phyloP scores from a whole-genome alignment of 2,113 vertebrate genomes.

The Phylloscopus whistleri region DNA sequence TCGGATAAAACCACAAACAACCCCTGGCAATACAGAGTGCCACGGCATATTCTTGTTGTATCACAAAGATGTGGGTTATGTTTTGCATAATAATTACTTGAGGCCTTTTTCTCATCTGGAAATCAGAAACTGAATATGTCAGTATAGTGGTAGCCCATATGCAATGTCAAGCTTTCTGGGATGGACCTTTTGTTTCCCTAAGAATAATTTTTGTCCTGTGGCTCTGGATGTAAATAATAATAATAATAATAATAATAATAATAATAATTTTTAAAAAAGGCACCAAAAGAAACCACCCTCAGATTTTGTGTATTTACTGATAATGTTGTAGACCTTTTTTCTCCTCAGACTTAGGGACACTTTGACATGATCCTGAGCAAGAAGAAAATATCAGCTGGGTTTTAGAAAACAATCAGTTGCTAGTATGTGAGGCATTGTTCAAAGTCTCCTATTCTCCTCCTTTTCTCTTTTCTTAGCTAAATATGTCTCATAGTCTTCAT shows the following conservation, averaged over 20 bases:
- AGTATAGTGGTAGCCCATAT: background rate
- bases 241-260: too few relatives aligned
- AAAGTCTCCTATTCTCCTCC: background rate
- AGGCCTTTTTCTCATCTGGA: conserved; percentile 27
- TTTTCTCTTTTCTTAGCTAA: background rate
- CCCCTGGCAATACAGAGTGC: background rate
- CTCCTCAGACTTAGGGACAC: background rate
- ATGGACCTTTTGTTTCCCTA: background rate
- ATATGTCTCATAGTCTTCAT: background rate
- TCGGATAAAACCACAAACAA: conserved; percentile 42
- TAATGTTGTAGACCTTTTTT: background rate
- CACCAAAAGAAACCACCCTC: background rate
- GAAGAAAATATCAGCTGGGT: background rate
- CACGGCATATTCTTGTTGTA: background rate
- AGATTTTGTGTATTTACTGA: background rate
- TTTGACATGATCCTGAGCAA: background rate
- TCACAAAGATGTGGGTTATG: background rate
- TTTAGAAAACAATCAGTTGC: background rate
- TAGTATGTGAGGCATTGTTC: rapidly evolving
- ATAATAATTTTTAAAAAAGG: background rate
- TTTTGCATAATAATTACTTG: conserved; percentile 1
- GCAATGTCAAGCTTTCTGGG: background rate
- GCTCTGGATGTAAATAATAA: background rate
- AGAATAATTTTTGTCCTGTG: background rate
- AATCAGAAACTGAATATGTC: background rate